Base-by-base conservation (phyloP, 2,113 vertebrate genomes). In the Tamias sibiricus region DNA sequence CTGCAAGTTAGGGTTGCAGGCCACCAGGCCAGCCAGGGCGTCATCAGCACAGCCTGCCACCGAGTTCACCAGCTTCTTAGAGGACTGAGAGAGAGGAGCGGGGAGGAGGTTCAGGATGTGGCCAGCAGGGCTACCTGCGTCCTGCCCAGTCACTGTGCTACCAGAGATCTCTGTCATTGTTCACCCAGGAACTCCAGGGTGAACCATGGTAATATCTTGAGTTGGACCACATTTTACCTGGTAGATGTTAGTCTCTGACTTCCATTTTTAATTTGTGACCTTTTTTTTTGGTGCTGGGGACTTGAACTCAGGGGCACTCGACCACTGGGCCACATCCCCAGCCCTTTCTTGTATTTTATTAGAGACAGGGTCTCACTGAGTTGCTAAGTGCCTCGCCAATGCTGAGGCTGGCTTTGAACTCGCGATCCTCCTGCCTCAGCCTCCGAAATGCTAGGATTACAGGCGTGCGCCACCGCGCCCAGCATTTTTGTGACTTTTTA, bases 11-110 rank as follows among this genome's bases (percentile, higher is more conserved):
- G 98, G 98, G 26, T 97, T 98, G 94, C 99, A 99, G 94, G 99
- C 98, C 93, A 99, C 99, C 1, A 99, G 95, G 59, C 99, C 99
- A 0, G 98, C 95, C 49, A 99, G 88, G 0, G 99, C 98, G 0
- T 99, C 99, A 0, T 99, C 99, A 0, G 99, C 99, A 42, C 99
- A 99, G 96, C 85, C 14, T 0, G 98, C 96, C 87, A 98, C 98
- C 0, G 99, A 99, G 90, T 99, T 99, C 93, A 99, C 94, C 97
- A 99, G 95, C 95, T 99, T 99, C 97, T 98, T 99, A 85, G 99
- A 99, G 69, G 95, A 96, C 99, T 99, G 94, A 0, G 0, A 0
- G 68, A 62, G 17, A 86, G 14, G 62, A 62, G 35, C 0, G 2
- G 32, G 11, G 42, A 47, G 52, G 30, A 2, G 44, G n/a, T 35